Conservation (phyloP, 2,888 invertebrate species). For the Meghimatium bilineatum region DNA sequence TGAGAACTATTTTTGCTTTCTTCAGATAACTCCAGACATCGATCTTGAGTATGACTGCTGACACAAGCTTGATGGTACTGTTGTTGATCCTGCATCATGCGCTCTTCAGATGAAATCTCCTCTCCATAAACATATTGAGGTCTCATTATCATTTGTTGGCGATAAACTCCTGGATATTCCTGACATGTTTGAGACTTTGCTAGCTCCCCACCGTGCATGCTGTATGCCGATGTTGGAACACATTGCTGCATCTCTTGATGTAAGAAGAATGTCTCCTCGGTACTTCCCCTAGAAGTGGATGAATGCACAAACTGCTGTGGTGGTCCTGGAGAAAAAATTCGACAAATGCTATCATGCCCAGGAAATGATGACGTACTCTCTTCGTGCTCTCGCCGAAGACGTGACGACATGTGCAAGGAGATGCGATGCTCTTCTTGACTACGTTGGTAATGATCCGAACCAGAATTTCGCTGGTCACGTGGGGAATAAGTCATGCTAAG, state of each 20-base stretch:
- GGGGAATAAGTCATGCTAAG: conserved; percentile 27
- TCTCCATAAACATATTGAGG: not conserved
- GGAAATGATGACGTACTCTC: not conserved
- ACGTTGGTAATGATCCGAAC: conserved; percentile 15
- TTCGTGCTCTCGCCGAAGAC: not conserved
- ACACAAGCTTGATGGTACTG: conserved; percentile 3
- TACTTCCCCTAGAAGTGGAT: not conserved
- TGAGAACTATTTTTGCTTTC: not conserved
- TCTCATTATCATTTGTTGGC: not conserved
- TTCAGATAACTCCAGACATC: not conserved
- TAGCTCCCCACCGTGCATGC: not conserved
- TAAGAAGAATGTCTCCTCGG: not conserved
- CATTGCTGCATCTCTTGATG: not conserved
- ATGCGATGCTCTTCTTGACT: not conserved
- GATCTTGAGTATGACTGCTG: not conserved
- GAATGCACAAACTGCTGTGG: not conserved
- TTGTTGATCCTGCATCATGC: not conserved
- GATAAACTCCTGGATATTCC: conserved; percentile 4
- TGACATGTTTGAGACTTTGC: not conserved
- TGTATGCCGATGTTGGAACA: not conserved
- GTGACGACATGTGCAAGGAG: conserved; percentile 4
- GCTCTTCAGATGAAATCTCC: not conserved
- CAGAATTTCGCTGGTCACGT: not conserved
- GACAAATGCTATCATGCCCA: not conserved
- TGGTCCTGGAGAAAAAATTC: not conserved